Base-by-base conservation (phyloP, 2,113 vertebrate genomes). In the Psittacula cyanocephala region DNA sequence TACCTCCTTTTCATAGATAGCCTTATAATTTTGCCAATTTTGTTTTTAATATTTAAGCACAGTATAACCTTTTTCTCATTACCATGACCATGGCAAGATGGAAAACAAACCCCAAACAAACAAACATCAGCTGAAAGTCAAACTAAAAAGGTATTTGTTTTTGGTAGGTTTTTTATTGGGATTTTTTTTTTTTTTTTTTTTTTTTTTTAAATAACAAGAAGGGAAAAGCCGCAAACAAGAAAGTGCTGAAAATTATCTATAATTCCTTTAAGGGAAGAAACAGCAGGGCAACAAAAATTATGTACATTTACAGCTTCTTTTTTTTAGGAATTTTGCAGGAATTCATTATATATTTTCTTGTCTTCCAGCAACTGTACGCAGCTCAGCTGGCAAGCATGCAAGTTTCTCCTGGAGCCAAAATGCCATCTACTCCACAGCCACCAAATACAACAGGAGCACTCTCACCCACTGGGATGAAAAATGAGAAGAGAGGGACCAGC, bases 381-480 rank as follows among this genome's bases (percentile, higher is more conserved):
- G 99, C 99, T 97, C 99, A 99, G 98, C 98, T 99, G 97, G 99
- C 99, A 98, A 99, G 98, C 98, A 99, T 99, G 99, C 99, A 99
- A 98, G 98, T 99, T 98, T 99, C 99, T 97, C 99, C 99, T 93
- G 99, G 99, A 98, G 98, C 99, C 98, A 99, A 99, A 98, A 99
- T 99, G 98, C 98, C 99, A 84, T 99, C 98, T 41, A 99, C 99
- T 97, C 99, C 99, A 86, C 99, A 99, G 98, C 98, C 98, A 86
- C 98, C 98, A 96, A 99, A 98, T 96, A 97, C 98, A 3, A 98
- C 98, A 79, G 99, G 99, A 95, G 98, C 99, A 81, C 98, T 99
- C 94, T 99, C 99, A 95, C 99, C 99, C 89, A 99, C 99, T 91
- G 98, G 98, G 92, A 98, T 99, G 98, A 99, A 99, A 98, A 99